phyloP scores from a whole-genome alignment of 2,797 vertebrate species.

The Enteromius unitaeniatus region DNA sequence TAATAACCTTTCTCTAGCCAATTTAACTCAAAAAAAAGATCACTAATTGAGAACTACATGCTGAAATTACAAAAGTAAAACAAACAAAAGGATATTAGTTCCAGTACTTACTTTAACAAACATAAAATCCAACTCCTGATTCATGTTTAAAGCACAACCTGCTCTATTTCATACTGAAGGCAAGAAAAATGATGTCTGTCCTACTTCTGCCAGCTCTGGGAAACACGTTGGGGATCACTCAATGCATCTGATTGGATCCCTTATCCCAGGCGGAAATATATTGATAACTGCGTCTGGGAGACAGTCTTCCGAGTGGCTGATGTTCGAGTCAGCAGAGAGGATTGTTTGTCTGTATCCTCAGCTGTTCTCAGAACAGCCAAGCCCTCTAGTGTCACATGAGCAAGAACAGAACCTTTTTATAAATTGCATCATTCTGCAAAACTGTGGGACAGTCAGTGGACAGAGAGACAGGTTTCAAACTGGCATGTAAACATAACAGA shows the following conservation, averaged over 20 bases:
- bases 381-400: constrained; percentile 76
- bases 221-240: constrained; percentile 61
- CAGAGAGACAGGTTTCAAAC: neutral
- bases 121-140: constrained; percentile 83
- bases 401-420: constrained; percentile 46
- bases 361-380: constrained; percentile 26
- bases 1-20: neutral
- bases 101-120: constrained; percentile 85
- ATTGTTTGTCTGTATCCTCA: constrained; percentile 47
- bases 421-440: constrained; percentile 2
- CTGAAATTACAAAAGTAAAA: neutral
- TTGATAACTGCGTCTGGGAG: constrained; percentile 68
- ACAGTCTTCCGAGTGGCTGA: neutral
- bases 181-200: neutral
- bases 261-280: constrained; percentile 60
- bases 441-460: neutral
- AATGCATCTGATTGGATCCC: constrained; percentile 58
- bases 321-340: constrained; percentile 53
- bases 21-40: neutral
- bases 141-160: constrained; percentile 70
- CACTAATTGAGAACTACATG: neutral
- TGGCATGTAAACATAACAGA: neutral
- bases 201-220: constrained; percentile 22
- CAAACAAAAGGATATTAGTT: neutral
- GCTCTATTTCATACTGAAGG: constrained; percentile 70